phyloP scores from a whole-genome alignment of 2,113 vertebrate genomes.

The Upupa epops region DNA sequence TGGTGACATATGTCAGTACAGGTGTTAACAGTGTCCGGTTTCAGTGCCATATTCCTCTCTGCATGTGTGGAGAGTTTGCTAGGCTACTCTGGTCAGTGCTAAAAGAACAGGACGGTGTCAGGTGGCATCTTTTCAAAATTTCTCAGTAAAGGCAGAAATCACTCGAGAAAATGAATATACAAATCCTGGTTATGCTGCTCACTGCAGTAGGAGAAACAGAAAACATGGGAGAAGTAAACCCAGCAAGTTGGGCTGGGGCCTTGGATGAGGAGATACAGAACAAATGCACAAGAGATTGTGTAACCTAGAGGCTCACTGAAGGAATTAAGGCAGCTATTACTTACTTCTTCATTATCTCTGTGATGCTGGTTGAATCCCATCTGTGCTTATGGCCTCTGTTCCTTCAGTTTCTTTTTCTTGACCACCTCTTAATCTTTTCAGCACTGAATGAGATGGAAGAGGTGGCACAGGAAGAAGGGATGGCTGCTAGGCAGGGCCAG shows the following conservation, averaged over 20 bases:
- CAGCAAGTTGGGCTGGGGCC: not conserved
- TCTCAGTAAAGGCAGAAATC: not conserved
- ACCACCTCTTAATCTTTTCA: slow-evolving; percentile 57
- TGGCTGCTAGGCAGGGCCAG: slow-evolving; percentile 70
- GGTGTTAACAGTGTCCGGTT: not conserved
- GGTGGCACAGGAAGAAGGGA: slow-evolving; percentile 82
- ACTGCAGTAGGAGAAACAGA: not conserved
- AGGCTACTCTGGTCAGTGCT: not conserved
- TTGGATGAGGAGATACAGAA: not conserved
- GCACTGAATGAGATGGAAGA: slow-evolving; percentile 88
- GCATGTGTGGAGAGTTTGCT: not conserved
- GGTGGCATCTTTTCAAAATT: not conserved
- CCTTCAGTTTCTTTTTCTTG: not conserved
- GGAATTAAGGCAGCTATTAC: not conserved
- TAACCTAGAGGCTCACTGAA: not conserved
- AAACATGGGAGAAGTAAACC: not conserved
- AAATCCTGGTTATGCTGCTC: not conserved
- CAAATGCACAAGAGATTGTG: not conserved
- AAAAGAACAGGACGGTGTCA: not conserved
- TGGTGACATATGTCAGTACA: not conserved
- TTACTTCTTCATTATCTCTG: not conserved
- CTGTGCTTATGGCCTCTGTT: not conserved
- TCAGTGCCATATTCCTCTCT: not conserved
- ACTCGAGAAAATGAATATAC: not conserved
- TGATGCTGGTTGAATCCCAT: not conserved